Conservation (phyloP, 2,888 invertebrate species). For the Melanargia galathea region DNA sequence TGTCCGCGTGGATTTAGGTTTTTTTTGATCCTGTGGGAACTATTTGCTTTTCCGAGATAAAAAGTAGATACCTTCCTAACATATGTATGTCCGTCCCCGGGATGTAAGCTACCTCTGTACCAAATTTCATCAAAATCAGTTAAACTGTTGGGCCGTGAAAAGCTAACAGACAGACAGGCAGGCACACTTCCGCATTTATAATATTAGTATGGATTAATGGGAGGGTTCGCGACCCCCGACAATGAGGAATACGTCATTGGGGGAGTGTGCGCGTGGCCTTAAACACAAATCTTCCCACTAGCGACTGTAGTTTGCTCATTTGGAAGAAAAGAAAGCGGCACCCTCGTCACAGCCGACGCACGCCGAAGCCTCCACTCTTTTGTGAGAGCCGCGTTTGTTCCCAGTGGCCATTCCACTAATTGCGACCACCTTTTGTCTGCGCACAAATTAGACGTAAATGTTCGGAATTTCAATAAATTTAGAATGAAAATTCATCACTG, state of each 20-base stretch:
- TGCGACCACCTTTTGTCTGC: conserved; percentile 77
- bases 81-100: too few relatives aligned
- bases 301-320: conserved; percentile 79
- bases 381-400: conserved; percentile 77
- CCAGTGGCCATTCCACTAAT: conserved; percentile 79
- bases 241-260: not conserved
- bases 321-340: conserved; percentile 79
- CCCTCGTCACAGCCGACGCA: conserved; percentile 62
- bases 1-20: too few relatives aligned
- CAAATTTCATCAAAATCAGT: too few relatives aligned
- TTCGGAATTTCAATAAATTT: conserved; percentile 58
- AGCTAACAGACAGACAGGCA: too few relatives aligned
- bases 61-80: too few relatives aligned
- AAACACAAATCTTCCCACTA: conserved; percentile 75
- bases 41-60: not conserved
- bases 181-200: too few relatives aligned
- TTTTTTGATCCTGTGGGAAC: too few relatives aligned
- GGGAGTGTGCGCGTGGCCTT: conserved; percentile 12
- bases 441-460: conserved; percentile 73
- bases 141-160: too few relatives aligned
- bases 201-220: not conserved
- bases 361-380: conserved; percentile 68
- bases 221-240: too few relatives aligned
- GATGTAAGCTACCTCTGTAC: too few relatives aligned
- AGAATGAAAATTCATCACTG: conserved; percentile 52